Evolutionary conservation across 2,113 vertebrate species (phyloP).

Genomic region (Cranoglanis bouderius): DNA sequence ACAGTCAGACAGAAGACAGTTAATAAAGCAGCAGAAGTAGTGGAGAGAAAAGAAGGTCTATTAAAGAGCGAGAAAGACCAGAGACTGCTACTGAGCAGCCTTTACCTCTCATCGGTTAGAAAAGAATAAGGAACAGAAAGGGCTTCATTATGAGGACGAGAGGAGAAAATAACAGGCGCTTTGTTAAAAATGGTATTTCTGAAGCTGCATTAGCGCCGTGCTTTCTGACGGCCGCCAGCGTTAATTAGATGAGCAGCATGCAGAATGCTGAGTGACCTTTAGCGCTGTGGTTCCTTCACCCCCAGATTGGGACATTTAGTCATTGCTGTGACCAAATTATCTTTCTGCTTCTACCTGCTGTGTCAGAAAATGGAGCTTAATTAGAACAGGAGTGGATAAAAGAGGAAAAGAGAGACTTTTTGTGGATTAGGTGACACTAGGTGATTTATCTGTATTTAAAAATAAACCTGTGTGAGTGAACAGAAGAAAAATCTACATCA

Average conservation of each 20-base stretch:
- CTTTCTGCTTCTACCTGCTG: constrained; percentile 75
- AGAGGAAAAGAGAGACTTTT: constrained; percentile 33
- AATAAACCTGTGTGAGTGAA: too few species aligned
- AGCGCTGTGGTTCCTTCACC: constrained; percentile 66
- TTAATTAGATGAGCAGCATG: constrained; percentile 70
- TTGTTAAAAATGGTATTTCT: constrained; percentile 45
- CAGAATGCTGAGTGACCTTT: constrained; percentile 74
- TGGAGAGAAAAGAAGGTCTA: not conserved
- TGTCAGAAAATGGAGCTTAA: constrained; percentile 76
- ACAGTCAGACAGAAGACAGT: not conserved
- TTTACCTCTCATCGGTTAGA: constrained; percentile 5
- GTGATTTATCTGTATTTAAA: too few species aligned
- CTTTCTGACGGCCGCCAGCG: constrained; percentile 59
- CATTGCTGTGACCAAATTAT: constrained; percentile 74
- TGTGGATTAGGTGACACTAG: too few species aligned
- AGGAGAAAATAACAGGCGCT: not conserved
- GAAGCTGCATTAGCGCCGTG: constrained; percentile 56
- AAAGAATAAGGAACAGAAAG: not conserved
- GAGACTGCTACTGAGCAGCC: not conserved
- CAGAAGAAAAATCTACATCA: too few species aligned
- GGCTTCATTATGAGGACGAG: not conserved
- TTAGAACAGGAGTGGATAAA: constrained; percentile 62
- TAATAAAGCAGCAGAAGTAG: not conserved
- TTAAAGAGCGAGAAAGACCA: too few species aligned
- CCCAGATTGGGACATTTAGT: constrained; percentile 76